A percentile compares a stretch with the other conserved stretches of the same genome.
Evolutionary conservation across 2,888 invertebrate species (phyloP).

Genomic region (Drosophila demipolita): DNA sequence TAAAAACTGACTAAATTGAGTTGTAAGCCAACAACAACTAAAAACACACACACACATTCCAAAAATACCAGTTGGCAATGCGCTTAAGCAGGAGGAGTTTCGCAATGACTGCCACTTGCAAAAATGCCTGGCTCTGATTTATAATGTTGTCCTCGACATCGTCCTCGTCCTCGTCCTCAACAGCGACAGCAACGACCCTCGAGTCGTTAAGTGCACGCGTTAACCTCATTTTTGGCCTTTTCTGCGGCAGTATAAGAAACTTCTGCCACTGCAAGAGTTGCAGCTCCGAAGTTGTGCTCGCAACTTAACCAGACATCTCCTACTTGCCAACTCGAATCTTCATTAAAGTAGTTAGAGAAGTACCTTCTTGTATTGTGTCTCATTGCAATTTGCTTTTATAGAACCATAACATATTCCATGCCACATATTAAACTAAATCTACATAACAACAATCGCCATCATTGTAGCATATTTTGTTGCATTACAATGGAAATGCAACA

Average conservation of each 20-base stretch:
- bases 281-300: slow-evolving; percentile 38
- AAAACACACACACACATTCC: slow-evolving; percentile 18
- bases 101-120: slow-evolving; percentile 73
- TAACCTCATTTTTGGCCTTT: slow-evolving; percentile 69
- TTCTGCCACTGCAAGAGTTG: slow-evolving; percentile 46
- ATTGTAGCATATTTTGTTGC: slow-evolving; percentile 22
- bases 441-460: slow-evolving; percentile 29
- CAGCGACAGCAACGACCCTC: slow-evolving; percentile 43
- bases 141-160: slow-evolving; percentile 76
- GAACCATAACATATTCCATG: not conserved
- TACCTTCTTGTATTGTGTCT: not conserved
- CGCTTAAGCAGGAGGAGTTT: slow-evolving; percentile 51
- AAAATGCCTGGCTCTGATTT: slow-evolving; percentile 74
- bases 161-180: slow-evolving; percentile 62
- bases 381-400: not conserved
- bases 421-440: slow-evolving; percentile 27
- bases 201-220: slow-evolving; percentile 78
- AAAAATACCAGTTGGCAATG: slow-evolving; percentile 53
- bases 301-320: slow-evolving; percentile 50
- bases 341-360: not conserved
- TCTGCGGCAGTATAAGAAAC: slow-evolving; percentile 59
- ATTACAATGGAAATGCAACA: slow-evolving; percentile 37
- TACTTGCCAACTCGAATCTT: slow-evolving; percentile 4
- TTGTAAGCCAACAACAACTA: slow-evolving; percentile 46
- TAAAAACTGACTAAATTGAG: slow-evolving; percentile 76